phyloP scores from a whole-genome alignment of 2,113 vertebrate species.

The Neoarius graeffei region DNA sequence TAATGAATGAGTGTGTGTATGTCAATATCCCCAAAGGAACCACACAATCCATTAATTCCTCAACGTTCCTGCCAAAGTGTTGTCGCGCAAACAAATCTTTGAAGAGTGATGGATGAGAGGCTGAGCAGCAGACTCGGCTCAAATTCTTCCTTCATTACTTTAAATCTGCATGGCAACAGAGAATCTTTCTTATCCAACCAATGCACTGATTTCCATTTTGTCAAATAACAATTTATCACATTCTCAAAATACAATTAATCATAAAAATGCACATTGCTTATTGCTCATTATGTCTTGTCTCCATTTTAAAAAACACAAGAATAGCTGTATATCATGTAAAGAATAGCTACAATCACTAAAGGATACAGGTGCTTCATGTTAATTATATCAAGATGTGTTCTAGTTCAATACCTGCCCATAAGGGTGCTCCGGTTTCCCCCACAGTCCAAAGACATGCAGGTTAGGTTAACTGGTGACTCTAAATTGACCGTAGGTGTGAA shows the following conservation, averaged over 20 bases:
- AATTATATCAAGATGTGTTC: constrained; percentile 1
- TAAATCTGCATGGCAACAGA: constrained; percentile 58
- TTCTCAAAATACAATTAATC: neutral
- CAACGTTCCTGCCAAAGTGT: constrained; percentile 46
- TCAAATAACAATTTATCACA: neutral
- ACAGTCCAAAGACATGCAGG: no score
- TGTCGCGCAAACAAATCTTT: constrained; percentile 45
- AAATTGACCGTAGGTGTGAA: no score
- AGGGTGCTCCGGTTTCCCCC: no score
- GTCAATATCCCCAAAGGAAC: constrained; percentile 50
- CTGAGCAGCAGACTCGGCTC: constrained; percentile 6
- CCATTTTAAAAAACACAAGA: neutral
- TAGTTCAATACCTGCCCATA: neutral
- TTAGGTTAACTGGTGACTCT: no score
- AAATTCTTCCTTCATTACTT: constrained; percentile 53
- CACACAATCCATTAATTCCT: constrained; percentile 50
- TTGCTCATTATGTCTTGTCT: neutral
- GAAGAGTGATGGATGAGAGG: constrained; percentile 54
- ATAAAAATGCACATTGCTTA: neutral
- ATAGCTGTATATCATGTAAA: neutral
- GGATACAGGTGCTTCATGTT: constrained; percentile 2
- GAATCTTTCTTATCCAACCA: constrained; percentile 27
- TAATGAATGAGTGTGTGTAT: constrained; percentile 39
- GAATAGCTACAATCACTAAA: neutral
- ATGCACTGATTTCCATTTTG: neutral